A percentile compares a stretch with the other conserved stretches of the same genome.
These are phyloP conservation scores for Tetrapedia diversipes DNA, from an alignment of 2,888 invertebrate genomes.

Conservation along the genomic window DNA sequence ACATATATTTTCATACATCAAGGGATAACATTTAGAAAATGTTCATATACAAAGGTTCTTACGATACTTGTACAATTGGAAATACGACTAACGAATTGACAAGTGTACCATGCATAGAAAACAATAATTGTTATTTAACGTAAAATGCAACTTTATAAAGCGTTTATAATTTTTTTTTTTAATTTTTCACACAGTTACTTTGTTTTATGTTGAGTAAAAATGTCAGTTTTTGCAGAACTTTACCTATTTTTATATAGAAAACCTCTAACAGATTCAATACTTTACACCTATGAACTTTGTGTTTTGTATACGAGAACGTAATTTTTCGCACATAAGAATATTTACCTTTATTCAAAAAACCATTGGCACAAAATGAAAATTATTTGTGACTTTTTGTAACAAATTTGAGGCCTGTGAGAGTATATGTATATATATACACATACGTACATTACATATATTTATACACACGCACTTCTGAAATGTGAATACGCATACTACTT, in stretches of 20 bases:
- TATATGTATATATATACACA: conserved; percentile 34
- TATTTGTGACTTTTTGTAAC: conserved; percentile 38
- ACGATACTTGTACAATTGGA: conserved; percentile 30
- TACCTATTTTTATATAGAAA: conserved; percentile 14
- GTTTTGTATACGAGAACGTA: conserved; percentile 29
- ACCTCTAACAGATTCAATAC: conserved; percentile 30
- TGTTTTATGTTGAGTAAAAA: neutral
- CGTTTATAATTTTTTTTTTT: conserved; percentile 15
- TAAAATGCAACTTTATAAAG: conserved; percentile 53
- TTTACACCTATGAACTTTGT: conserved; percentile 24
- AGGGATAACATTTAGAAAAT: conserved; percentile 55
- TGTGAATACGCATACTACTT: conserved; percentile 27
- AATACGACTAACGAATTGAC: conserved; percentile 38
- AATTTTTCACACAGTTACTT: conserved; percentile 9
- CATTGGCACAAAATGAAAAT: conserved; percentile 55
- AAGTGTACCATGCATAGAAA: conserved; percentile 38
- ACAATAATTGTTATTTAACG: conserved; percentile 33
- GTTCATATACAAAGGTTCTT: conserved; percentile 48
- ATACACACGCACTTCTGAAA: conserved; percentile 30
- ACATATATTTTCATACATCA: conserved; percentile 57
- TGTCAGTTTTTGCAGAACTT: conserved; percentile 15
- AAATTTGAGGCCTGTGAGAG: conserved; percentile 47
- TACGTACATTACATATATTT: conserved; percentile 41
- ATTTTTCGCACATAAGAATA: conserved; percentile 27
- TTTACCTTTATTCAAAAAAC: conserved; percentile 26